Percentiles rank a stretch among this genome's conserved stretches.
These are phyloP conservation scores for Siniperca undulata DNA, from an alignment of 2,797 vertebrate genomes.

Conservation along the genomic window DNA sequence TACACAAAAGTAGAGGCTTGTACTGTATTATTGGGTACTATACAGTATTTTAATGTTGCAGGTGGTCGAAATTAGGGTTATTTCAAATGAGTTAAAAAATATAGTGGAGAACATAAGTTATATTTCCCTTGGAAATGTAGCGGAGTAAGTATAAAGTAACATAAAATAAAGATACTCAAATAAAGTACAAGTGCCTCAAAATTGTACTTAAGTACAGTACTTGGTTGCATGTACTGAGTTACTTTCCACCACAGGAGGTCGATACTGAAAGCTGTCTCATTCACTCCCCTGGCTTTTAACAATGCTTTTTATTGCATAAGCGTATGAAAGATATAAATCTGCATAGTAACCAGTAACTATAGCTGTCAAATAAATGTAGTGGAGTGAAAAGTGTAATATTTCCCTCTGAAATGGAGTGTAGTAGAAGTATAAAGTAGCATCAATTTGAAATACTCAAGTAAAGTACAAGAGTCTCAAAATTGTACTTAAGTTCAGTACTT, in stretches of 20 bases:
- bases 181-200: not conserved
- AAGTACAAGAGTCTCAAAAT: not conserved
- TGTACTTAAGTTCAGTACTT: not conserved
- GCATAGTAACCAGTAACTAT: not conserved
- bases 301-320: not conserved
- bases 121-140: not conserved
- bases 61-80: not conserved
- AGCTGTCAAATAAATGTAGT: not conserved
- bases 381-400: not conserved
- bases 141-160: not conserved
- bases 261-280: not conserved
- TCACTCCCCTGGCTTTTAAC: not conserved
- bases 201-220: not conserved
- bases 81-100: not conserved
- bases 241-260: not conserved
- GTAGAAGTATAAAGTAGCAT: not conserved
- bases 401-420: not conserved
- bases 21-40: not conserved
- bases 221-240: not conserved
- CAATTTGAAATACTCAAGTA: not conserved
- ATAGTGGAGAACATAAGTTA: not conserved
- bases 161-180: not conserved
- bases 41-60: not conserved
- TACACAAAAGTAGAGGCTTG: not conserved
- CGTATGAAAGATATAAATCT: not conserved